A percentile compares a stretch with the other conserved stretches of the same genome.
Evolutionary conservation across 2,113 vertebrate genomes (phyloP).

Genomic region (Planiliza haematocheilus): DNA sequence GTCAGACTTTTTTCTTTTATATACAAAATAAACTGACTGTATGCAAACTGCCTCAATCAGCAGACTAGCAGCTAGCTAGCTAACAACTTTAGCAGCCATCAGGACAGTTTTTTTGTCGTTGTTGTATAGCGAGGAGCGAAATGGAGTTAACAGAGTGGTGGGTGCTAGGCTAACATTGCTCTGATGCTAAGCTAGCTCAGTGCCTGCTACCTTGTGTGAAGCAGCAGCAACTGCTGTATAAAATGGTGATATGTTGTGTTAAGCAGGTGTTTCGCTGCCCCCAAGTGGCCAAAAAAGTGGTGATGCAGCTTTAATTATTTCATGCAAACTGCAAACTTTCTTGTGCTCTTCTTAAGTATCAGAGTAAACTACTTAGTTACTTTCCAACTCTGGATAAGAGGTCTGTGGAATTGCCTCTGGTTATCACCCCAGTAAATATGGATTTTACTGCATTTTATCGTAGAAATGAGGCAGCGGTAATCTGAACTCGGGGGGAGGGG

Average conservation of each 20-base stretch:
- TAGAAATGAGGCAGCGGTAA: slow-evolving; percentile 13
- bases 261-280: not conserved
- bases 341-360: too few species aligned
- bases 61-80: too few species aligned
- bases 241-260: not conserved
- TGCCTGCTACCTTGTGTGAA: not conserved
- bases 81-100: too few species aligned
- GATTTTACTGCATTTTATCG: slow-evolving; percentile 27
- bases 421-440: slow-evolving; percentile 35
- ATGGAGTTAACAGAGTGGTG: too few species aligned
- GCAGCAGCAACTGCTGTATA: not conserved
- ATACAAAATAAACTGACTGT: too few species aligned
- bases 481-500: not conserved
- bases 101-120: too few species aligned
- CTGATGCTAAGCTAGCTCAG: not conserved
- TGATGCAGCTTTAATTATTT: not conserved
- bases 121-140: too few species aligned
- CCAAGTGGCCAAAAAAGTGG: not conserved
- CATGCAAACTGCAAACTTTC: too few species aligned
- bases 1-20: too few species aligned
- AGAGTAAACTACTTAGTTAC: slow-evolving; percentile 15
- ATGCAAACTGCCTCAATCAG: too few species aligned
- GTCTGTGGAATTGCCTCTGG: slow-evolving; percentile 15
- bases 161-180: too few species aligned
- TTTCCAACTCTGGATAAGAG: not conserved